These are phyloP conservation scores for Aurelia sp. DNA, from an alignment of 30 jellyfish, hydroid and myxozoan genomes.

Conservation along the genomic window DNA sequence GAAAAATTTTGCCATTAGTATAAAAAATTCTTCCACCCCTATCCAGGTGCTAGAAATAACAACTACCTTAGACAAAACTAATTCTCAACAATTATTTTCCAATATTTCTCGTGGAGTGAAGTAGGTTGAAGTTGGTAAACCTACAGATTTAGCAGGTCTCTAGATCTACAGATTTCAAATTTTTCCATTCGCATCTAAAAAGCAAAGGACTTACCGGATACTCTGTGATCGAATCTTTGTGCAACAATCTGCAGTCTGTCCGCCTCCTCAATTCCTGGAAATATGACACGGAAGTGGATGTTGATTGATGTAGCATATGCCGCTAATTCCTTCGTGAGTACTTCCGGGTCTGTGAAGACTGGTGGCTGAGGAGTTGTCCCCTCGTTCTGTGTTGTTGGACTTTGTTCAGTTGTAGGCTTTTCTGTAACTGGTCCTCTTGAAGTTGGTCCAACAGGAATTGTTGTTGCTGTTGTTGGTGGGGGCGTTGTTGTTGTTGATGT, in stretches of 20 bases:
- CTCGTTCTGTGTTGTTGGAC: not conserved
- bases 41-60: too few species aligned
- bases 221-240: slow-evolving; percentile 17
- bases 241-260: slow-evolving; percentile 55
- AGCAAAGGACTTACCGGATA: slow-evolving; percentile 15
- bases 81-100: too few species aligned
- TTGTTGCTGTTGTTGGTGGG: not conserved
- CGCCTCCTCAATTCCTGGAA: slow-evolving; percentile 54
- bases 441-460: not conserved
- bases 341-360: slow-evolving; percentile 24
- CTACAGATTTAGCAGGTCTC: too few species aligned
- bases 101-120: too few species aligned
- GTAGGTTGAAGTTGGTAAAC: too few species aligned
- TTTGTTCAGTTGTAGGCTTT: slow-evolving; percentile 11
- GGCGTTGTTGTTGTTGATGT: not conserved
- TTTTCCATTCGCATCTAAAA: too few species aligned
- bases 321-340: slow-evolving; percentile 23
- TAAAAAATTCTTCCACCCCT: too few species aligned
- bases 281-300: slow-evolving; percentile 40
- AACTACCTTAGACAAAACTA: too few species aligned
- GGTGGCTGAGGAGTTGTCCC: not conserved
- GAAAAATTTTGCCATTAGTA: too few species aligned
- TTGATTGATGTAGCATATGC: slow-evolving; percentile 27
- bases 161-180: too few species aligned
- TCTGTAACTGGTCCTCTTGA: slow-evolving; percentile 13